Conservation (phyloP, 2,113 vertebrate species). For the Oplegnathus fasciatus region DNA sequence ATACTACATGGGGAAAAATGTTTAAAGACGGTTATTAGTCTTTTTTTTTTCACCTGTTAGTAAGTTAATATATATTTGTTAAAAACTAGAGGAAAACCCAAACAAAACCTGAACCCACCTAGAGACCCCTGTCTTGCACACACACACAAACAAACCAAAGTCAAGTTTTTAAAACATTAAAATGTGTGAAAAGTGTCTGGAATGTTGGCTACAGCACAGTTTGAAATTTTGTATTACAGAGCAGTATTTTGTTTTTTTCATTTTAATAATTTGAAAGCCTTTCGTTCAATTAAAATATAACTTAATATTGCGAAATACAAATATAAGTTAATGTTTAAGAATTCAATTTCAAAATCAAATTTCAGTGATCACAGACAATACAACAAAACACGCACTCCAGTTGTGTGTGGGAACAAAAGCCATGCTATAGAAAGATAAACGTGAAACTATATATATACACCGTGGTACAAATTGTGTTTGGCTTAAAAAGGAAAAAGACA, state of each 20-base stretch:
- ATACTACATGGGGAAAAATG: not conserved
- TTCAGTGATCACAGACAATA: not conserved
- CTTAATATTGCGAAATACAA: not conserved
- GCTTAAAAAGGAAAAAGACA: conserved; percentile 7
- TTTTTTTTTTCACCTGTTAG: conserved; percentile 15
- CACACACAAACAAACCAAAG: not conserved
- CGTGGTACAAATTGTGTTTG: conserved; percentile 20
- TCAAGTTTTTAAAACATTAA: not conserved
- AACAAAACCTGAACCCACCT: conserved; percentile 2
- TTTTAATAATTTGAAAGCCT: not conserved
- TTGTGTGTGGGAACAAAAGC: not conserved
- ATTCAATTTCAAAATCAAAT: not conserved
- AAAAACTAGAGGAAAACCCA: not conserved
- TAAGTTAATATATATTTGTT: conserved; percentile 12
- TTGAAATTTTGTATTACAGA: not conserved
- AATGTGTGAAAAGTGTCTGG: not conserved
- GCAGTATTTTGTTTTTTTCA: not conserved
- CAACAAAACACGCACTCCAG: not conserved
- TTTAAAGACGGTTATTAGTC: not conserved
- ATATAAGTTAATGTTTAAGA: no score
- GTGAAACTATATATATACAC: conserved; percentile 1
- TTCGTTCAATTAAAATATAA: not conserved
- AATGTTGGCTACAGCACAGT: not conserved
- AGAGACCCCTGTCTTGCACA: not conserved
- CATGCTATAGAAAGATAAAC: conserved; percentile 4